Conservation (phyloP, 2,113 vertebrate species). For the Gopherus evgoodei region DNA sequence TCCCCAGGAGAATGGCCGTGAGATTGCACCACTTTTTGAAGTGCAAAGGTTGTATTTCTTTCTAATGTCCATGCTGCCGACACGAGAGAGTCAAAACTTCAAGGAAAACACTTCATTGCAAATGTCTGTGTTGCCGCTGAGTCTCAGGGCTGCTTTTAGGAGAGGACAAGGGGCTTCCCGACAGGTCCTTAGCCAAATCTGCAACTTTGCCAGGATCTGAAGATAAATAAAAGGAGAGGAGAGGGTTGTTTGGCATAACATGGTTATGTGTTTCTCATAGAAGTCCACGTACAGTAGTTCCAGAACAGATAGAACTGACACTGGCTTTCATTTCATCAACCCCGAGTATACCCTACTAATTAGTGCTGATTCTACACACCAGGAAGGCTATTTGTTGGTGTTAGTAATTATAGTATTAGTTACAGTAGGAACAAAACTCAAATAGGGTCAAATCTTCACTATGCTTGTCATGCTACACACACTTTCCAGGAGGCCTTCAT, state of each 20-base stretch:
- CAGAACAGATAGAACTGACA: not conserved
- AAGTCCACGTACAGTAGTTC: not conserved
- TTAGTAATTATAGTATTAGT: not conserved
- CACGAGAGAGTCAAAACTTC: not conserved
- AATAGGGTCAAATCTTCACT: not conserved
- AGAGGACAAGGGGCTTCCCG: not conserved
- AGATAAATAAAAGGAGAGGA: not conserved
- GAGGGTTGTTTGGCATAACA: not conserved
- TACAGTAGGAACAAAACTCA: not conserved
- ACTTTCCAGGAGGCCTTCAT: not conserved
- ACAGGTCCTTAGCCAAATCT: not conserved
- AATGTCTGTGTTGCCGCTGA: not conserved
- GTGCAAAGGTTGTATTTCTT: not conserved
- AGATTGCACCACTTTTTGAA: not conserved
- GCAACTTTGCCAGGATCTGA: not conserved
- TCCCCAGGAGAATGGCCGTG: not conserved
- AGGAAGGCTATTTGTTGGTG: not conserved
- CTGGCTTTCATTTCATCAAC: not conserved
- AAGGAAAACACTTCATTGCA: not conserved
- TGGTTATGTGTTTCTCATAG: not conserved
- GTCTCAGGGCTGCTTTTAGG: not conserved
- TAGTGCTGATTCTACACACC: not conserved
- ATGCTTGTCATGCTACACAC: not conserved
- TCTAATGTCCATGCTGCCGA: not conserved
- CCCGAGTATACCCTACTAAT: no score